phyloP scores from a whole-genome alignment of 2,113 vertebrate species.

The Tiliqua scincoides region DNA sequence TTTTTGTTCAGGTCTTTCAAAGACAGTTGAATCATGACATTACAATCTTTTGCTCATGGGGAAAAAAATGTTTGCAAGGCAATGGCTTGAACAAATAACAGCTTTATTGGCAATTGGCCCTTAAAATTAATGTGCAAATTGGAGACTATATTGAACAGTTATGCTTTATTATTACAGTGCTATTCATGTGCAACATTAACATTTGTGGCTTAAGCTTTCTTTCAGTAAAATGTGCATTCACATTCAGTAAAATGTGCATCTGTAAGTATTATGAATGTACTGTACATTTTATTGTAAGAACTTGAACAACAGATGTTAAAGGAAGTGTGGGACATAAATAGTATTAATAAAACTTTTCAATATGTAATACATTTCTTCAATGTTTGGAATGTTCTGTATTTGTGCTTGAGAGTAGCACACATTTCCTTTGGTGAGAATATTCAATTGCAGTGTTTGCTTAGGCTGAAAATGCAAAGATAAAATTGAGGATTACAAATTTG shows the following conservation, averaged over 20 bases:
- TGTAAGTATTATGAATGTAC: too few relatives aligned
- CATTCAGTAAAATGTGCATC: too few relatives aligned
- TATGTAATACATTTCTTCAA: neutral
- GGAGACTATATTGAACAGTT: neutral
- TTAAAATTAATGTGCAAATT: neutral
- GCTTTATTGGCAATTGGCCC: neutral
- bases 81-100: neutral
- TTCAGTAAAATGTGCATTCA: neutral
- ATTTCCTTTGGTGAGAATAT: neutral
- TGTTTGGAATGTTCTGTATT: neutral
- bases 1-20: conserved; percentile 15
- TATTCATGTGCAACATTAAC: neutral
- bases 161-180: neutral
- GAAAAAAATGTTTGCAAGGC: neutral
- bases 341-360: too few relatives aligned
- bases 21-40: neutral
- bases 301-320: neutral
- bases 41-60: accelerated
- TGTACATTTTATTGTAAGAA: too few relatives aligned
- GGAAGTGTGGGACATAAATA: too few relatives aligned
- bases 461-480: too few relatives aligned
- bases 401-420: neutral
- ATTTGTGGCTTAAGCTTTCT: neutral
- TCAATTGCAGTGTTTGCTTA: neutral
- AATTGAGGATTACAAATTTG: neutral